Evolutionary conservation across 2,113 vertebrate species (phyloP).

Genomic region (Prionailurus bengalensis): DNA sequence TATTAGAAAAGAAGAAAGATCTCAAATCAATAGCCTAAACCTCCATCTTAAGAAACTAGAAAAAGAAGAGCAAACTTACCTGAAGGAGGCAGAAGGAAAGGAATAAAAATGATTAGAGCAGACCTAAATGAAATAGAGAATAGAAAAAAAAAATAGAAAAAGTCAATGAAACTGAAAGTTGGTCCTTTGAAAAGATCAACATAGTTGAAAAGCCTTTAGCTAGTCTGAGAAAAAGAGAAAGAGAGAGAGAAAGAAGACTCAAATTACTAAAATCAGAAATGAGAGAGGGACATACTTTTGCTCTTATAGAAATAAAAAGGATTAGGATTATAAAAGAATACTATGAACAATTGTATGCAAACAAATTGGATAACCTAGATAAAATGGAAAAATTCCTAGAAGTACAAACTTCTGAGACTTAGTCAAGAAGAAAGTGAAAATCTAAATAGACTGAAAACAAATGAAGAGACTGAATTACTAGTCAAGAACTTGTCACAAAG

Average conservation of each 20-base stretch:
- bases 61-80: not conserved
- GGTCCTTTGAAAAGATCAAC: not conserved
- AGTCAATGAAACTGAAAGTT: not conserved
- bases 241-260: not conserved
- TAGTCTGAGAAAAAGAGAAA: not conserved
- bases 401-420: not conserved
- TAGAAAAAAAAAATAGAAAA: not conserved
- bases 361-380: slow-evolving; percentile 10
- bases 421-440: slow-evolving; percentile 8
- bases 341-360: not conserved
- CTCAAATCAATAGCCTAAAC: not conserved
- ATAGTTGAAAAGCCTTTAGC: not conserved
- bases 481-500: not conserved
- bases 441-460: not conserved
- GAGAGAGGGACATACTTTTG: not conserved
- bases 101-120: not conserved
- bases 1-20: not conserved
- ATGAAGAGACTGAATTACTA: not conserved
- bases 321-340: not conserved
- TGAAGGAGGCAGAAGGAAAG: not conserved
- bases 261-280: slow-evolving; percentile 47
- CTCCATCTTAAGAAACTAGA: not conserved
- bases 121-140: not conserved
- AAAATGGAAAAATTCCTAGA: slow-evolving; percentile 21
- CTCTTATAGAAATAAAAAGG: slow-evolving; percentile 25